Evolutionary conservation across 2,797 vertebrate species (phyloP).

Genomic region (Eurystomus glaucurus): DNA sequence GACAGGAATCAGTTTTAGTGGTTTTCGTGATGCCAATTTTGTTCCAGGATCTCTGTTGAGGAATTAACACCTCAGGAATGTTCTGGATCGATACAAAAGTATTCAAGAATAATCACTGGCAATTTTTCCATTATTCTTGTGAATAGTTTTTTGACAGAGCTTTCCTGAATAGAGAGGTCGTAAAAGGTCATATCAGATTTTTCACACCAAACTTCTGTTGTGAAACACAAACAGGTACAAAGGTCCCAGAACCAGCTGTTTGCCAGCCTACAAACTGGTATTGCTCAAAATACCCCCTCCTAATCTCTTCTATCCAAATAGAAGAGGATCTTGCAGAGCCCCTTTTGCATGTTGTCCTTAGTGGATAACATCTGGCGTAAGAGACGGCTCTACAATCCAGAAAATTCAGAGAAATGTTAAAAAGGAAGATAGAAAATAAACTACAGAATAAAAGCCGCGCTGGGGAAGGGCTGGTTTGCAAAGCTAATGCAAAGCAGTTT

Average conservation of each 20-base stretch:
- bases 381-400: not conserved
- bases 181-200: not conserved
- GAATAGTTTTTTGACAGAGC: not conserved
- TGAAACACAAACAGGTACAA: not conserved
- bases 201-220: fast-evolving
- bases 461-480: not conserved
- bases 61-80: not conserved
- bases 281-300: not conserved
- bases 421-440: not conserved
- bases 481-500: not conserved
- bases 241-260: not conserved
- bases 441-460: not conserved
- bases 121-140: not conserved
- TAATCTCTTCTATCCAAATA: not conserved
- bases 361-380: not conserved
- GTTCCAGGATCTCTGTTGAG: not conserved
- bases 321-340: not conserved
- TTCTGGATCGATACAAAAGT: not conserved
- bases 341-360: not conserved
- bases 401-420: not conserved
- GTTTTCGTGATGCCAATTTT: not conserved
- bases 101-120: not conserved
- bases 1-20: not conserved
- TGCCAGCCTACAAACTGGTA: not conserved
- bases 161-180: not conserved